A percentile compares a stretch with the other conserved stretches of the same genome.
Evolutionary conservation across 2,113 vertebrate genomes (phyloP).

Genomic region (Chaetorhynchus papuensis): DNA sequence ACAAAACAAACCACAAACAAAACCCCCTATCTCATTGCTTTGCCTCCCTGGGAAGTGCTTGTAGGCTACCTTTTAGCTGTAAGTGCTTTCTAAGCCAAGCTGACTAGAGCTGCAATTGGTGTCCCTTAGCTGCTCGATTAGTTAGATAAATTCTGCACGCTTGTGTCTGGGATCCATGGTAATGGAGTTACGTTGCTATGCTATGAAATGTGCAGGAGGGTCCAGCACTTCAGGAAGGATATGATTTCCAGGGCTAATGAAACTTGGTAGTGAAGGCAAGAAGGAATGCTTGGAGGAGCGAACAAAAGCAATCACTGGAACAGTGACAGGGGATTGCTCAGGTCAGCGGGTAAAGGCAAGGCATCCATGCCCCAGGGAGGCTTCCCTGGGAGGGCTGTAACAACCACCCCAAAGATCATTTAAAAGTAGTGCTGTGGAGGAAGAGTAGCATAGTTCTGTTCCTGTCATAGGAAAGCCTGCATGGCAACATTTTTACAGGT

Average conservation of each 20-base stretch:
- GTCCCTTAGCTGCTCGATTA: constrained; percentile 1
- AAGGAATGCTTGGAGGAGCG: background rate
- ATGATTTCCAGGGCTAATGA: constrained; percentile 2
- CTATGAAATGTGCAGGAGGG: constrained; percentile 23
- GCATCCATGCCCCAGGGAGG: background rate
- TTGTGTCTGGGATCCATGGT: constrained; percentile 51
- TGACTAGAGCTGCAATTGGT: constrained; percentile 5
- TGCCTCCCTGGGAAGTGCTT: background rate
- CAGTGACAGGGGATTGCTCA: background rate
- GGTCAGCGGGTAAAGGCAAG: accelerated
- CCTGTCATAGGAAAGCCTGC: background rate
- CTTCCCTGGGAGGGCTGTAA: background rate
- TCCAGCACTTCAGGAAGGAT: background rate
- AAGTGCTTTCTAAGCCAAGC: background rate
- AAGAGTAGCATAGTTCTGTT: background rate
- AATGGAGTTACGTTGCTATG: constrained; percentile 59
- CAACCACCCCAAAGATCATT: background rate
- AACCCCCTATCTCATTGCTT: background rate
- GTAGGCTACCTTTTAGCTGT: background rate
- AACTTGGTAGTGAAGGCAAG: background rate
- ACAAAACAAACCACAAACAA: background rate
- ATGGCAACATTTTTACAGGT: background rate
- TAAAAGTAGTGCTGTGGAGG: background rate
- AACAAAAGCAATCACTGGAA: background rate
- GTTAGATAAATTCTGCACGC: constrained; percentile 33